Conservation (phyloP, 2,113 vertebrate species). For the Typhlomys cinereus region DNA sequence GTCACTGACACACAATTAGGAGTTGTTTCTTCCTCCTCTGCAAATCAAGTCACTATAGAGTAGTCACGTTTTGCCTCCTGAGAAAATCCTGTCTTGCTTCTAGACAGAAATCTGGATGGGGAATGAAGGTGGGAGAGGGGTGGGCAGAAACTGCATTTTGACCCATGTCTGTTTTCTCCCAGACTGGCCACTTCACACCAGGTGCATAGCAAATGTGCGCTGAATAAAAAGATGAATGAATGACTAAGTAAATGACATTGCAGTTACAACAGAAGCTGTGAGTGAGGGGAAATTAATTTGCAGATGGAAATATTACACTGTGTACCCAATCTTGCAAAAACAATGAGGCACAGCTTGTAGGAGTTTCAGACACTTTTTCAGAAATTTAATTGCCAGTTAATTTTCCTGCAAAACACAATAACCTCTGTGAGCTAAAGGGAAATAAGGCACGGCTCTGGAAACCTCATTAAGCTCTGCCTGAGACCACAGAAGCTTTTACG, state of each 20-base stretch:
- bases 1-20: background rate
- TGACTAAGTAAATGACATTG: slow-evolving; percentile 36
- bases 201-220: background rate
- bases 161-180: background rate
- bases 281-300: slow-evolving; percentile 72
- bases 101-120: background rate
- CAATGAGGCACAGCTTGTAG: slow-evolving; percentile 68
- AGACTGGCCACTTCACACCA: background rate
- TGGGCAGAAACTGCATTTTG: background rate
- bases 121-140: no score
- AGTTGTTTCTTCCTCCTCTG: background rate
- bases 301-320: slow-evolving; percentile 65
- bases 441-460: slow-evolving; percentile 32
- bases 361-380: slow-evolving; percentile 59
- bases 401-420: slow-evolving; percentile 56
- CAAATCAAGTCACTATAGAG: background rate
- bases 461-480: slow-evolving; percentile 50
- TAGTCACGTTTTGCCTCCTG: background rate
- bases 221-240: slow-evolving; percentile 42
- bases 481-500: background rate
- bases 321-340: slow-evolving; percentile 59
- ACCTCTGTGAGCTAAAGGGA: slow-evolving; percentile 35
- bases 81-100: background rate
- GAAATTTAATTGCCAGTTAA: slow-evolving; percentile 62
- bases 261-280: slow-evolving; percentile 51